Evolutionary conservation across 2,797 vertebrate species (phyloP).

Genomic region (Halcyon leucocephala): DNA sequence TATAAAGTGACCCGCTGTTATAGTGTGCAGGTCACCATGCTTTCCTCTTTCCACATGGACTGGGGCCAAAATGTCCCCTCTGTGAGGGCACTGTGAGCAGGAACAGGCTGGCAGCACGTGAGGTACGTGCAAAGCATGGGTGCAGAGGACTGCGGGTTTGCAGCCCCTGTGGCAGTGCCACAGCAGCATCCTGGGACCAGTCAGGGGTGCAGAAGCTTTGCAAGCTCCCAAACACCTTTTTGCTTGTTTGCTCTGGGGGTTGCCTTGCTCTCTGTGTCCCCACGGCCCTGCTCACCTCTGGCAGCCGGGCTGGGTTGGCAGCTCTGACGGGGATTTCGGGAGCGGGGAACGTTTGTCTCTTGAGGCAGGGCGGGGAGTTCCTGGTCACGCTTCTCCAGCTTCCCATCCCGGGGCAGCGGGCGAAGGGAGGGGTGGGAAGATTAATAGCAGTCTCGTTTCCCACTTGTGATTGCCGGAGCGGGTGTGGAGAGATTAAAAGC

Average conservation of each 20-base stretch:
- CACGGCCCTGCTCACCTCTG: rapidly evolving
- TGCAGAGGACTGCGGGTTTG: background rate
- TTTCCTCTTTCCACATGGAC: background rate
- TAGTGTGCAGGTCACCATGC: rapidly evolving
- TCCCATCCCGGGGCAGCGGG: background rate
- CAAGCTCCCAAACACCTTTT: background rate
- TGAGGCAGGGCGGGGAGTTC: background rate
- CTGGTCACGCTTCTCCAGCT: background rate
- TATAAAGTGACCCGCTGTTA: rapidly evolving
- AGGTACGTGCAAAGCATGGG: background rate
- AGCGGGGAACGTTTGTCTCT: background rate
- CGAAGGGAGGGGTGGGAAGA: background rate
- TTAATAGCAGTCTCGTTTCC: background rate
- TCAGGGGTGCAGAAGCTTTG: background rate
- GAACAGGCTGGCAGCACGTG: background rate
- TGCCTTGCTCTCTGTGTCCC: background rate
- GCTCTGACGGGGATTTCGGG: background rate
- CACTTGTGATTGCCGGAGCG: background rate
- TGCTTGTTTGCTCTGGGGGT: rapidly evolving
- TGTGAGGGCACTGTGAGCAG: background rate
- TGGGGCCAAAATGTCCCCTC: rapidly evolving
- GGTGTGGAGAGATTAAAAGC: background rate
- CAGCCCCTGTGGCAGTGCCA: background rate
- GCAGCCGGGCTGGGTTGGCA: background rate
- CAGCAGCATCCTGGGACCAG: rapidly evolving